Evolutionary conservation across 2,113 vertebrate genomes (phyloP).

Genomic region (Nematolebias whitei): DNA sequence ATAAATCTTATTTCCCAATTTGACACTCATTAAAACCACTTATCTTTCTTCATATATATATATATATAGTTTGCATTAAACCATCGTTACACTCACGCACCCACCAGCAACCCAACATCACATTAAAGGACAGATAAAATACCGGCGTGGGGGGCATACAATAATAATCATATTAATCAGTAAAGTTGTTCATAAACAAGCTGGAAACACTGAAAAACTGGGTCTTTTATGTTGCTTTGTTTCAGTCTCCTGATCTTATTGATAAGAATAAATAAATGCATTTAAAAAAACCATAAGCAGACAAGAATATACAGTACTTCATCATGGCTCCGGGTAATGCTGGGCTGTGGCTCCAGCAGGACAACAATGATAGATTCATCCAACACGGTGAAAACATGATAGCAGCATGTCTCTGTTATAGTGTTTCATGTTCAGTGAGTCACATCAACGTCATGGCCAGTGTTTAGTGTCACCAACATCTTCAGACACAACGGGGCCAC

Average conservation of each 20-base stretch:
- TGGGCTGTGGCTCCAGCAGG: conserved; percentile 23
- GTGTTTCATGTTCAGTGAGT: conserved; percentile 41
- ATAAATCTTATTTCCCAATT: conserved; percentile 58
- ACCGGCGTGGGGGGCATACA: conserved; percentile 41
- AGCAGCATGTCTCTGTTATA: conserved; percentile 19
- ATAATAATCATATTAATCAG: conserved; percentile 51
- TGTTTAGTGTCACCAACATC: conserved; percentile 54
- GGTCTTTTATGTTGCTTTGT: conserved; percentile 26
- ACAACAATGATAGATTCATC: conserved; percentile 27
- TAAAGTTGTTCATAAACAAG: conserved; percentile 46
- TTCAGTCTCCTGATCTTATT: conserved; percentile 33
- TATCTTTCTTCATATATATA: conserved; percentile 41
- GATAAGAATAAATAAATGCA: conserved; percentile 3
- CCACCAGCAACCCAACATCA: conserved; percentile 68
- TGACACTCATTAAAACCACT: conserved; percentile 52
- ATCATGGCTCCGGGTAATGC: conserved; percentile 44
- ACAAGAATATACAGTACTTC: conserved; percentile 24
- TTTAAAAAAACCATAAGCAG: conserved; percentile 22
- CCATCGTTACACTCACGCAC: conserved; percentile 45
- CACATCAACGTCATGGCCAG: conserved; percentile 68
- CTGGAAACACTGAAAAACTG: conserved; percentile 42
- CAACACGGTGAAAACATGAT: conserved; percentile 41
- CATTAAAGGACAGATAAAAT: conserved; percentile 57
- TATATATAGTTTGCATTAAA: conserved; percentile 42
- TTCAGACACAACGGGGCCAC: conserved; percentile 51